Evolutionary conservation across 2,888 invertebrate genomes (phyloP), one percentile per base, ranked within the genome.

Genomic region (Philaethria dido): DNA sequence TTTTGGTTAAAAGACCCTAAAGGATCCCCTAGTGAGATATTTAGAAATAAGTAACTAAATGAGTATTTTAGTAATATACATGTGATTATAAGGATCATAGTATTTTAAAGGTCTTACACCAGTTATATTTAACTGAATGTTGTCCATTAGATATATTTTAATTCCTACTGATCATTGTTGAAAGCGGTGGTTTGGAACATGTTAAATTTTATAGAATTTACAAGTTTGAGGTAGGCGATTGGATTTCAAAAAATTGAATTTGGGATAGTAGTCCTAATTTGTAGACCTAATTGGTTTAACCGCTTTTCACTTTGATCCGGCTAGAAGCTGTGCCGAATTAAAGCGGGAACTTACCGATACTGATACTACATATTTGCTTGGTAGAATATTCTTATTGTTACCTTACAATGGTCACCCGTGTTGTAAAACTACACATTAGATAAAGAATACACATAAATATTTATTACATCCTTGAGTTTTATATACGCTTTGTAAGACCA

Each of bases 11-110:
- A 66, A 62, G 48, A 55, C 54, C 74, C 72, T 72, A 68, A 52
- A 52, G 16, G 45, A 84, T 80, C 81, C 86, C 84, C 80, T 85
- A 86, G 86, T 87, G 84, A 87, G 86, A 86, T 83, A 81, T 85
- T 82, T 84, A 78, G 80, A 73, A 72, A 70, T 74, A 78, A 74
- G 62, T 72, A 71, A 69, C 68, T 73, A 77, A 77, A 57, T 54
- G 16, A 70, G 82, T 82, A 84, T 82, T 79, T 81, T 82, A 84
- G 78, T 80, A 78, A 71, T 78, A 78, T 76, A 57, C n/a, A 78
- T 76, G 78, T 78, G 72, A 79, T 79, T 68, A 69, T 62, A 59
- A 18, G 29, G 20, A 55, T 55, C 44, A 29, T 63, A 50, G 14
- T 33, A 25, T 62, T 64, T 60, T 33, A 47, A 61, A 47, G 63